Base-by-base conservation (phyloP, 2,888 invertebrate genomes). In the Nomada flava region DNA sequence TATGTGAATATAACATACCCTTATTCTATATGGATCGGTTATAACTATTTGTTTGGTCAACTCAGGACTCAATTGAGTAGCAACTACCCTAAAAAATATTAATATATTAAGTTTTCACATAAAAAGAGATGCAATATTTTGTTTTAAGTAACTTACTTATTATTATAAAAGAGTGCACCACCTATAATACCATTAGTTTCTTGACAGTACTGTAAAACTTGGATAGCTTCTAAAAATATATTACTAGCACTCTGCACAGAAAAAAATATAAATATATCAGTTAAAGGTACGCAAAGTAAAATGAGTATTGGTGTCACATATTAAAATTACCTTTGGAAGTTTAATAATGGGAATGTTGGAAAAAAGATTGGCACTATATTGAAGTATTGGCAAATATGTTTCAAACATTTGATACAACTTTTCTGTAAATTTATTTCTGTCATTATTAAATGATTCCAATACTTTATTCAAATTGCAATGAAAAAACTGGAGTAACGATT, bases 371-470 rank as follows among this genome's bases (percentile, higher is more conserved):
- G 97, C 97, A 65, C 97, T 97, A 90, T 96, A 96, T 92, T 97
- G 97, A 82, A 98, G 95, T 91, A 98, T 96, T 29, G 98, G 98
- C 71, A 98, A 95, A 93, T 98, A 98, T n/a, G 97, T 97, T 94
- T 98, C 98, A 93, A 98, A 97, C 91, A 98, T 97, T 91, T 97
- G 96, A 93, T 97, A 97, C 79, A 98, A 94, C 92, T 97, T 98
- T 89, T 96, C 96, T 44, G 95, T 95, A 85, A 97, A 95, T 90
- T 95, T 95, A 82, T 95, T 95, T 75, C 94, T 92, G 57, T 95
- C 95, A 52, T 94, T 94, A 85, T 94, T 93, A 93, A 95, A 89
- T 91, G 95, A 95, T 93, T 94, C 90, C 2, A 96, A 95, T 87
- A 98, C 95, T 53, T 96, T 95, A 88, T 96, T 96, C 71, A 98